phyloP scores from a whole-genome alignment of 2,888 invertebrate genomes.

The Ormyrus nitidulus region DNA sequence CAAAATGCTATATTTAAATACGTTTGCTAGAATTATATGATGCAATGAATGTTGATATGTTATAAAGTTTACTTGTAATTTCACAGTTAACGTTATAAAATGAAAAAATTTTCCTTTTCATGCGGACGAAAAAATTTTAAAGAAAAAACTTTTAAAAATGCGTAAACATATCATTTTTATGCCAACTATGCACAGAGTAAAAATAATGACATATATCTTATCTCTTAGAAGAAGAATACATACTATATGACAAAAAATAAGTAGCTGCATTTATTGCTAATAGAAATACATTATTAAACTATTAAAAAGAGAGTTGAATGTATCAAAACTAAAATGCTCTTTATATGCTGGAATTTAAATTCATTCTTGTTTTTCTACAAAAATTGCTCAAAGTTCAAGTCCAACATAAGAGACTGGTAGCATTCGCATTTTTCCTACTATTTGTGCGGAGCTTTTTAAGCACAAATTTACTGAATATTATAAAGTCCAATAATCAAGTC shows the following conservation, averaged over 20 bases:
- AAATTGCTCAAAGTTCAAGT: constrained; percentile 35
- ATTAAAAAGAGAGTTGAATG: constrained; percentile 1
- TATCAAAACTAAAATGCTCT: background rate
- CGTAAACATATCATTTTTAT: constrained; percentile 49
- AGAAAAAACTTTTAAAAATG: constrained; percentile 8
- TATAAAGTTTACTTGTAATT: no score
- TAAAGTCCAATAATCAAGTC: background rate
- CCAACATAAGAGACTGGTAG: constrained; percentile 49
- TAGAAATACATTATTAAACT: constrained; percentile 24
- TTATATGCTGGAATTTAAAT: background rate
- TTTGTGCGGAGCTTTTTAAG: constrained; percentile 39
- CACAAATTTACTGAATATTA: constrained; percentile 33
- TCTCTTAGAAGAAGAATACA: constrained; percentile 5
- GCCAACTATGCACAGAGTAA: constrained; percentile 13
- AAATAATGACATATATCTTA: background rate
- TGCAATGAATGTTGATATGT: no score
- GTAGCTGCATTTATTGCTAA: constrained; percentile 39
- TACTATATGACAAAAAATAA: constrained; percentile 30
- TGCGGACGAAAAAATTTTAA: background rate
- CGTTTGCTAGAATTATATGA: no score
- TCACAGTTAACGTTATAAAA: background rate
- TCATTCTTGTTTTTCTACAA: constrained; percentile 2
- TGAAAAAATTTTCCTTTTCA: background rate
- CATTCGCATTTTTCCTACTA: constrained; percentile 37
- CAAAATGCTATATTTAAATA: no score